These are phyloP conservation scores for Leucophenga varia DNA, from an alignment of 1,140 invertebrate species.

Conservation along the genomic window DNA sequence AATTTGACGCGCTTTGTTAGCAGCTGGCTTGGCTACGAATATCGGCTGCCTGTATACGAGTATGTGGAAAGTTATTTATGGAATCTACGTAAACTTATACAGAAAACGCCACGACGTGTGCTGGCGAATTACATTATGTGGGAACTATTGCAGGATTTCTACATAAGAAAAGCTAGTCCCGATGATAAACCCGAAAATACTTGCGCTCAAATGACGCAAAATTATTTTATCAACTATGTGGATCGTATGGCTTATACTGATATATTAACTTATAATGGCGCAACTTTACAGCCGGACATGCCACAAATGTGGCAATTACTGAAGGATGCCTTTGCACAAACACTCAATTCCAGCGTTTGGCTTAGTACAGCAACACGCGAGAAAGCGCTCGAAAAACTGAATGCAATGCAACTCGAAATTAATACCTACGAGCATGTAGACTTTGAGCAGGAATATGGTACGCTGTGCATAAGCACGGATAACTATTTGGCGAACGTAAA, in stretches of 20 bases:
- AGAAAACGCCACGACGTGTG: constrained; percentile 55
- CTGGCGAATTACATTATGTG: constrained; percentile 72
- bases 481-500: constrained; percentile 90
- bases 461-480: constrained; percentile 62
- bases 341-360: constrained; percentile 24
- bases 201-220: constrained; percentile 24
- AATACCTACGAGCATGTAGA: constrained; percentile 21
- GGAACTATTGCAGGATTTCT: constrained; percentile 58
- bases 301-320: constrained; percentile 33
- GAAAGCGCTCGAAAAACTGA: constrained; percentile 34
- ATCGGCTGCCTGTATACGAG: constrained; percentile 36
- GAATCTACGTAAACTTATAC: constrained; percentile 55
- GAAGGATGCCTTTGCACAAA: constrained; percentile 27
- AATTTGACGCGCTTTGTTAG: constrained; percentile 40
- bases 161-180: constrained; percentile 30
- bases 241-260: constrained; percentile 29
- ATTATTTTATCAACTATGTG: constrained; percentile 32
- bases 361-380: constrained; percentile 23
- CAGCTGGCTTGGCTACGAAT: constrained; percentile 35
- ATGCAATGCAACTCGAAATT: constrained; percentile 32
- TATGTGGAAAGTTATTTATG: constrained; percentile 49
- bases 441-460: constrained; percentile 57
- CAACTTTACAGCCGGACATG: constrained; percentile 24
- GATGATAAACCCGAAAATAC: constrained; percentile 13
- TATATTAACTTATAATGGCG: constrained; percentile 6